These are phyloP conservation scores for Xestia c-nigrum DNA, from an alignment of 2,888 invertebrate species.

Conservation along the genomic window DNA sequence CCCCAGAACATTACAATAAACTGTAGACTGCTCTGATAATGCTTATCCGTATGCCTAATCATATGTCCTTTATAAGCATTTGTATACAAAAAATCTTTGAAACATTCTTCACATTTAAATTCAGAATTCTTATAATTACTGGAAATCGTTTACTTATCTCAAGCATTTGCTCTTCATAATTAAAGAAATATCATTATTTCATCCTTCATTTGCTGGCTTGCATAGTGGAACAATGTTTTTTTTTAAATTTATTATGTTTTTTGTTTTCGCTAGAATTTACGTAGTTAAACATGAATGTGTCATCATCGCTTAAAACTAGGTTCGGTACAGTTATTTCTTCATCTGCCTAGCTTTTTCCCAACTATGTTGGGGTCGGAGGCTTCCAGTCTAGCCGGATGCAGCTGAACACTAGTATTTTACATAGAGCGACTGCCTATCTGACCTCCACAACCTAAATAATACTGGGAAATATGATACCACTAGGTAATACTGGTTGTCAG, in stretches of 20 bases:
- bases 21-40: too few relatives aligned
- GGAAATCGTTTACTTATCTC: slow-evolving; percentile 25
- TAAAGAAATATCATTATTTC: slow-evolving; percentile 12
- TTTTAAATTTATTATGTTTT: neutral
- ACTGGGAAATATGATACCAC: too few relatives aligned
- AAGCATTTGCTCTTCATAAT: slow-evolving; percentile 53
- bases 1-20: too few relatives aligned
- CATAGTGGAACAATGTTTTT: slow-evolving; percentile 2
- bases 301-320: slow-evolving; percentile 8
- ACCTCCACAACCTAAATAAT: too few relatives aligned
- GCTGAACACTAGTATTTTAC: too few relatives aligned
- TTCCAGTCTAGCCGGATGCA: too few relatives aligned
- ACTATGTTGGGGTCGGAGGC: too few relatives aligned
- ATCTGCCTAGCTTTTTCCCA: too few relatives aligned
- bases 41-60: slow-evolving; percentile 73
- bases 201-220: slow-evolving; percentile 27
- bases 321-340: neutral
- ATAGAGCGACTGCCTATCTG: too few relatives aligned
- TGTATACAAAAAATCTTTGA: slow-evolving; percentile 45
- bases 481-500: too few relatives aligned
- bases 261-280: neutral
- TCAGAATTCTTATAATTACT: slow-evolving; percentile 38
- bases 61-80: slow-evolving; percentile 33
- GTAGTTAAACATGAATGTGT: neutral
- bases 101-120: slow-evolving; percentile 48